Percentiles rank a stretch among this genome's conserved stretches.
phyloP scores from a whole-genome alignment of 2,888 invertebrate species.

The Ypsolopha sequella region DNA sequence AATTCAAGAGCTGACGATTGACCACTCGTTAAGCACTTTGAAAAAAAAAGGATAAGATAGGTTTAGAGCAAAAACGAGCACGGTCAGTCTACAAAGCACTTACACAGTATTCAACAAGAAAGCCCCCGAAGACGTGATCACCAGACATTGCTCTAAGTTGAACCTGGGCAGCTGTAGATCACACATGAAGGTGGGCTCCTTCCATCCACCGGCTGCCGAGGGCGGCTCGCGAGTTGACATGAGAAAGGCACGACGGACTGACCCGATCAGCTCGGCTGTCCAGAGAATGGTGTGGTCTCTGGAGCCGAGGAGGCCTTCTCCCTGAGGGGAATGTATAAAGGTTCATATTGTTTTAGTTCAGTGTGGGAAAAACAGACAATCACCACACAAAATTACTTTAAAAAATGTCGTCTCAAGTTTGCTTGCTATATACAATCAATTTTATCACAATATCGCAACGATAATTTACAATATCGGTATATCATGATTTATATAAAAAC shows the following conservation, averaged over 20 bases:
- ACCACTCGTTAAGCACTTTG: too few relatives aligned
- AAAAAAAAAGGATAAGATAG: too few relatives aligned
- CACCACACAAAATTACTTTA: too few relatives aligned
- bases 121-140: slow-evolving; percentile 67
- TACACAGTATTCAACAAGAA: slow-evolving; percentile 67
- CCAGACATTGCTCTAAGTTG: slow-evolving; percentile 57
- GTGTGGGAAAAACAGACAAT: too few relatives aligned
- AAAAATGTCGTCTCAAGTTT: too few relatives aligned
- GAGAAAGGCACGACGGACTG: slow-evolving; percentile 40
- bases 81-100: slow-evolving; percentile 20
- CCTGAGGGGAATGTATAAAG: slow-evolving; percentile 22
- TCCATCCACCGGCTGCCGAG: slow-evolving; percentile 33
- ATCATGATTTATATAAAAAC: too few relatives aligned
- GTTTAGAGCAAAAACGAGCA: neutral
- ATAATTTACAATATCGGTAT: too few relatives aligned
- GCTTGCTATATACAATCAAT: too few relatives aligned
- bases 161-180: slow-evolving; percentile 56
- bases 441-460: too few relatives aligned
- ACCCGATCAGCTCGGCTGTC: slow-evolving; percentile 51
- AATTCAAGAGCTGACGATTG: too few relatives aligned
- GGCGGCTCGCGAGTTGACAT: slow-evolving; percentile 42
- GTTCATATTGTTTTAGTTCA: too few relatives aligned
- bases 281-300: slow-evolving; percentile 52
- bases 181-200: slow-evolving; percentile 54
- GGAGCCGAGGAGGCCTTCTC: slow-evolving; percentile 37